Percentiles rank a stretch among this genome's conserved stretches.
Evolutionary conservation across 2,797 vertebrate species (phyloP).

Genomic region (Fistularia tabacaria): DNA sequence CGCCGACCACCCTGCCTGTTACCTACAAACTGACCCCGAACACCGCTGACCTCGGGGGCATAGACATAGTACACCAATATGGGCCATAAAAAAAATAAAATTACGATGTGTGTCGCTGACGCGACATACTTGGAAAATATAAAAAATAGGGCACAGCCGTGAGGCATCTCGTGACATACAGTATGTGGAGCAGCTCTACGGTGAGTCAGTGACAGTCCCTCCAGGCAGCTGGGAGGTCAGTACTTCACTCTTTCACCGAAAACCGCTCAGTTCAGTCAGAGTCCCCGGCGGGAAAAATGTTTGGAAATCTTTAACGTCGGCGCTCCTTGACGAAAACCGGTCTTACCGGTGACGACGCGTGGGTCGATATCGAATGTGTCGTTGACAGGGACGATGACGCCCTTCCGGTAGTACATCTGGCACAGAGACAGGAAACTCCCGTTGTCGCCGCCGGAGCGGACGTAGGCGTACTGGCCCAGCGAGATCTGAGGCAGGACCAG

Average conservation of each 20-base stretch:
- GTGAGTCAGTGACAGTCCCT: slow-evolving; percentile 28
- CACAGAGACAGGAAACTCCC: slow-evolving; percentile 81
- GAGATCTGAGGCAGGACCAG: slow-evolving; percentile 77
- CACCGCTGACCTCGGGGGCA: too few species aligned
- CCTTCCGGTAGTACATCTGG: slow-evolving; percentile 81
- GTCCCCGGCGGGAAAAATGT: too few species aligned
- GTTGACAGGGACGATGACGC: slow-evolving; percentile 86
- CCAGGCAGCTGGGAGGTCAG: too few species aligned
- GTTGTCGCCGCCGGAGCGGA: slow-evolving; percentile 63
- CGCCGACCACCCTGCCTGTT: too few species aligned
- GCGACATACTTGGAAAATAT: slow-evolving; percentile 1
- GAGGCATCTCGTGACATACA: slow-evolving; percentile 9
- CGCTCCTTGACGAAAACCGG: not conserved
- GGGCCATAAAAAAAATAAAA: too few species aligned
- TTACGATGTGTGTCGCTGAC: too few species aligned
- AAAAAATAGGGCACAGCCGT: slow-evolving; percentile 36
- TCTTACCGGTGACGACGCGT: slow-evolving; percentile 76
- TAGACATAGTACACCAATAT: too few species aligned
- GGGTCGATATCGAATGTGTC: slow-evolving; percentile 94
- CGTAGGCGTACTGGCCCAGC: slow-evolving; percentile 83
- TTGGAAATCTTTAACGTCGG: too few species aligned
- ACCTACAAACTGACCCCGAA: too few species aligned
- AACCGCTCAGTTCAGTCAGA: too few species aligned
- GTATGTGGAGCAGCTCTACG: slow-evolving; percentile 20
- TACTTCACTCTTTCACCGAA: too few species aligned